Percentiles rank a stretch among this genome's conserved stretches.
Conservation (phyloP, 2,888 invertebrate genomes). For the Deilephila elpenor region DNA sequence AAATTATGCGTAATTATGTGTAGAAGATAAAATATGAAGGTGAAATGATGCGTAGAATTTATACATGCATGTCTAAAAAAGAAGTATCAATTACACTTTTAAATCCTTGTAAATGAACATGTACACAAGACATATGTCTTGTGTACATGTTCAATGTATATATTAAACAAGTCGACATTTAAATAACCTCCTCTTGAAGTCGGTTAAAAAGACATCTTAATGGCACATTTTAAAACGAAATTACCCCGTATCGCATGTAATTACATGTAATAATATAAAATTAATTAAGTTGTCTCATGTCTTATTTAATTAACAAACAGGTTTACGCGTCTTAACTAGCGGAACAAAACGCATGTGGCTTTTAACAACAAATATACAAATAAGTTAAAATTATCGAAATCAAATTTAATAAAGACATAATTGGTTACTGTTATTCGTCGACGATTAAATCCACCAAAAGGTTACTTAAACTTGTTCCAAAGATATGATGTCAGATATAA, state of each 20-base stretch:
- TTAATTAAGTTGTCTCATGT: background rate
- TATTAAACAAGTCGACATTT: no score
- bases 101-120: no score
- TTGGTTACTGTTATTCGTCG: conserved; percentile 5
- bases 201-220: background rate
- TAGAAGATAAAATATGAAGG: no score
- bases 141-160: no score
- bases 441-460: conserved; percentile 7
- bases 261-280: background rate
- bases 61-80: no score
- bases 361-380: background rate
- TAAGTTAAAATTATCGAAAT: background rate
- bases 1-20: no score
- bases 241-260: conserved; percentile 1
- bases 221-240: background rate
- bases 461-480: conserved; percentile 9
- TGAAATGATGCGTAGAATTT: no score
- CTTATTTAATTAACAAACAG: background rate
- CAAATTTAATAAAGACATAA: background rate
- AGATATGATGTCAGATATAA: conserved; percentile 5
- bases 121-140: no score
- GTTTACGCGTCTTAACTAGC: background rate
- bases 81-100: no score
- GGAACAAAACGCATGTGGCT: background rate
- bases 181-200: background rate